Evolutionary conservation across 2,797 vertebrate genomes (phyloP).

Genomic region (Rhodeus uyekii): DNA sequence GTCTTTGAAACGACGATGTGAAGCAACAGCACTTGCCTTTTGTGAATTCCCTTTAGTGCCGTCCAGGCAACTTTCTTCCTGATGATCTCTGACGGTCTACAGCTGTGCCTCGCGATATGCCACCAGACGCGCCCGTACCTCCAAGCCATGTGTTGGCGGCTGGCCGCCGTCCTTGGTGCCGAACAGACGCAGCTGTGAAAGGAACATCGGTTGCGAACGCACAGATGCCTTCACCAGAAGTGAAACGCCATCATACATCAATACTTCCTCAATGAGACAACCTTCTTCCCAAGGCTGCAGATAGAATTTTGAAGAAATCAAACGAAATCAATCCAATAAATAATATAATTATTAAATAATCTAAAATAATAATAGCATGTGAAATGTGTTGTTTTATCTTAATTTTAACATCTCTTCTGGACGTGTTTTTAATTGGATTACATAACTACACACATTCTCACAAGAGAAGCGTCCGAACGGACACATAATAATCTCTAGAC

Average conservation of each 20-base stretch:
- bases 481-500: slow-evolving; percentile 30
- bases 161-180: slow-evolving; percentile 20
- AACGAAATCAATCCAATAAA: neutral
- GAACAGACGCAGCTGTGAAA: slow-evolving; percentile 8
- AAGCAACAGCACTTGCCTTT: neutral
- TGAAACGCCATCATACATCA: slow-evolving; percentile 13
- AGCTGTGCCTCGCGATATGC: slow-evolving; percentile 1
- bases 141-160: neutral
- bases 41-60: neutral
- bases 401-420: neutral
- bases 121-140: slow-evolving; percentile 2
- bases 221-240: slow-evolving; percentile 22
- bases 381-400: neutral
- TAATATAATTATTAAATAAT: too few relatives aligned
- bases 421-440: neutral
- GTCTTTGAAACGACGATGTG: neutral
- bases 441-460: neutral
- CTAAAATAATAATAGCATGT: too few relatives aligned
- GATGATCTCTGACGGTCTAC: slow-evolving; percentile 15
- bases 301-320: neutral
- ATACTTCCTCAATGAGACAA: neutral
- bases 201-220: neutral
- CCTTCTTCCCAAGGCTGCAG: neutral
- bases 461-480: neutral
- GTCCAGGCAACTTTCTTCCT: neutral